Base-by-base conservation (phyloP, 2,888 invertebrate species). In the Agapostemon virescens region DNA sequence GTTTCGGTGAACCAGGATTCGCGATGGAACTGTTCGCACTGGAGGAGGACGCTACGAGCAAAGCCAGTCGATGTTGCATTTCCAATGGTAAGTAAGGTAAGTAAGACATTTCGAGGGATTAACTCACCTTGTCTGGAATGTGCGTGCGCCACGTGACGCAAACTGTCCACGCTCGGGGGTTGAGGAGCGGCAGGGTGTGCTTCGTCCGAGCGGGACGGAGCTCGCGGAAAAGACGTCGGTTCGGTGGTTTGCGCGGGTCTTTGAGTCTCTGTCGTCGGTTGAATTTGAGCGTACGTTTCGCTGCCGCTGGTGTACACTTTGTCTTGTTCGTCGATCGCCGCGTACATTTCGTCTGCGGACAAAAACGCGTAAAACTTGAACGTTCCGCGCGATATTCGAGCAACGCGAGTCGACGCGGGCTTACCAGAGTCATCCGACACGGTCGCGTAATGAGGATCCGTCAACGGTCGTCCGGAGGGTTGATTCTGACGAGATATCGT, bases 351-450 rank as follows among this genome's bases (percentile, higher is more conserved):
- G 92, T 98, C 97, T 97, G 88, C 26, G 52, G 77, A 52, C 11
- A 33, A 15, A 33, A 58, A 23, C 17, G 6, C 17, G 17, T 55
- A 26, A 49, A 49, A 49, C 55, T 55, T 15, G 6, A 7, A 55
- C 15, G 15, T 0, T 23, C 2, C 26, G 55, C 26, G 15, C 7
- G 26, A 26, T 20, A 6, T 26, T 15, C 15, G 26, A 55, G 9
- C 9, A n/a, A 49, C 0, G 7, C 26, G 17, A 55, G 7, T 26
- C 7, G 20, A 11, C 17, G 9, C 0, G 26, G 33, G 20, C 30
- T 90, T 92, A 97, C 97, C 97, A 61, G 97, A 97, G 93, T 98
- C 98, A 92, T 98, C 98, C 0, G 97, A 97, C 0, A 97, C 97
- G 1, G 97, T 97, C n/a, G 97, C 97, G 91, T 98, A 98, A 93